Conservation (phyloP, 2,797 vertebrate genomes). For the Chaunax sp. region DNA sequence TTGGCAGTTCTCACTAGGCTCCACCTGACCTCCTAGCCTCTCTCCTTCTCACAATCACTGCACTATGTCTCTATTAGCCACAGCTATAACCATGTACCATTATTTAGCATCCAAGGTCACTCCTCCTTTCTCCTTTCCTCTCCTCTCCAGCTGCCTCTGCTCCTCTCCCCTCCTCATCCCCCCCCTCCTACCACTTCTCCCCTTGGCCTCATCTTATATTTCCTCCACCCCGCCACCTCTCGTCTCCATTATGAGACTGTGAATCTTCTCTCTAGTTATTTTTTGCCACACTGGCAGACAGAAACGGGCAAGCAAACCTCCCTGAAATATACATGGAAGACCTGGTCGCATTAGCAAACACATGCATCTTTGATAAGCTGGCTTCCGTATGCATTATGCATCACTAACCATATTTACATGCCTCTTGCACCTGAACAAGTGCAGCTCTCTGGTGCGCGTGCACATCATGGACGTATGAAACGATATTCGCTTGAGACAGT, state of each 20-base stretch:
- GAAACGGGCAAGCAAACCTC: conserved; percentile 37
- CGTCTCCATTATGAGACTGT: conserved; percentile 32
- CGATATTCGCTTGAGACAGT: conserved; percentile 18
- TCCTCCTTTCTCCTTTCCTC: conserved; percentile 25
- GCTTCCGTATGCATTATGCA: conserved; percentile 48
- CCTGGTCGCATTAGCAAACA: conserved; percentile 21
- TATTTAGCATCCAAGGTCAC: conserved; percentile 76
- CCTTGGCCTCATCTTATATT: conserved; percentile 42
- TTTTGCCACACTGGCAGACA: conserved; percentile 19
- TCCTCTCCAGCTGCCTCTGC: conserved; percentile 21
- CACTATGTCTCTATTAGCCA: conserved; percentile 73
- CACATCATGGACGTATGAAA: conserved; percentile 3
- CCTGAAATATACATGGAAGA: conserved; percentile 66
- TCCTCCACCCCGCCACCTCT: neutral
- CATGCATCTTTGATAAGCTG: conserved; percentile 58
- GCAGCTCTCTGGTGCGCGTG: neutral
- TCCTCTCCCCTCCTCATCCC: neutral
- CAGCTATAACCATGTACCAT: conserved; percentile 61
- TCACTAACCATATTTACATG: conserved; percentile 47
- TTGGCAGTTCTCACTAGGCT: conserved; percentile 26
- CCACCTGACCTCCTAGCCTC: conserved; percentile 49
- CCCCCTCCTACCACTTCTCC: conserved; percentile 19
- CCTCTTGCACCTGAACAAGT: neutral
- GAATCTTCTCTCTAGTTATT: conserved; percentile 53
- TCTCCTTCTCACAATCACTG: conserved; percentile 34